Conservation (phyloP, 2,797 vertebrate species). For the Gymnothorax javanicus region DNA sequence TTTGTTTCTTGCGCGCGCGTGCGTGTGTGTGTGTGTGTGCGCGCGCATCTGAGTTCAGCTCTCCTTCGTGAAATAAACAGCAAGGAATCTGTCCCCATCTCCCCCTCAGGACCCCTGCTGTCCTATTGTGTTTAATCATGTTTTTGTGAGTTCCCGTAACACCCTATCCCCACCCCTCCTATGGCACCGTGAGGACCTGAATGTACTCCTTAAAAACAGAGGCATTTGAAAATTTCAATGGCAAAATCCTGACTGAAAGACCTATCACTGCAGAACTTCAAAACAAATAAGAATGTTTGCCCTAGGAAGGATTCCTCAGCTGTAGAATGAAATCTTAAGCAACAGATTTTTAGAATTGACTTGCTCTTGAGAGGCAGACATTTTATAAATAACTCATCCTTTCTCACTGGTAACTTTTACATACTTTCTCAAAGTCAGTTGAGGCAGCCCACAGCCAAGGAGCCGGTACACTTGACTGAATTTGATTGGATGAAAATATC, state of each 20-base stretch:
- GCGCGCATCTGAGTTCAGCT: too few species aligned
- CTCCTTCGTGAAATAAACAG: not conserved
- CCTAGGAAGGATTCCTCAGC: not conserved
- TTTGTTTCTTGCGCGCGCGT: too few species aligned
- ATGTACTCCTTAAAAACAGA: conserved; percentile 25
- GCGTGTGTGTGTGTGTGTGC: too few species aligned
- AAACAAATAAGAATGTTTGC: not conserved
- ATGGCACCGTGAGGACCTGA: conserved; percentile 28
- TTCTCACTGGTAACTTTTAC: not conserved
- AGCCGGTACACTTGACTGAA: too few species aligned
- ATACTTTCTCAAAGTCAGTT: not conserved
- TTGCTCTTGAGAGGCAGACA: not conserved
- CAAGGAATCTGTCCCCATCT: not conserved
- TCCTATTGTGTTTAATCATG: not conserved
- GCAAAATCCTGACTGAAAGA: conserved; percentile 15
- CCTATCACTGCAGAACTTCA: not conserved
- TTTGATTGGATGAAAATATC: too few species aligned
- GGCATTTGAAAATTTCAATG: conserved; percentile 26
- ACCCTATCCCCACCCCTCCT: not conserved
- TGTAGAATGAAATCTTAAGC: too few species aligned
- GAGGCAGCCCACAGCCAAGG: too few species aligned
- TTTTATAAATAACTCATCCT: not conserved
- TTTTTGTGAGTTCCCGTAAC: not conserved
- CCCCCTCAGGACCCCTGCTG: not conserved
- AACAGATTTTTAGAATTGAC: not conserved